Percentiles rank a stretch among this genome's conserved stretches.
phyloP scores from a whole-genome alignment of 1,140 invertebrate genomes.

The Bombus ignitus region DNA sequence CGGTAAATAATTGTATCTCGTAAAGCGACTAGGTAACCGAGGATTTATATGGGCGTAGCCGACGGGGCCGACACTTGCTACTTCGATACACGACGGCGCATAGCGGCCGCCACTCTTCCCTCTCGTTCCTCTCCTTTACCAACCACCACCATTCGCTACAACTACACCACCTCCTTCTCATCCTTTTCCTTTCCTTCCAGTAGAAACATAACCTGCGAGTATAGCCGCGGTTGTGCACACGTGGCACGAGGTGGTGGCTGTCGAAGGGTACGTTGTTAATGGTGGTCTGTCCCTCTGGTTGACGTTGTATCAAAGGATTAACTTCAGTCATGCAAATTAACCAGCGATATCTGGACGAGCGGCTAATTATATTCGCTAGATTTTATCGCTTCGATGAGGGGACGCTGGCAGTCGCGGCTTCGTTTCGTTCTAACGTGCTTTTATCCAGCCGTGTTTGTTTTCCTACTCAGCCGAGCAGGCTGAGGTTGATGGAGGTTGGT shows the following conservation, averaged over 20 bases:
- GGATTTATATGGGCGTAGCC: conserved; percentile 78
- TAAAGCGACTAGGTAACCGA: conserved; percentile 74
- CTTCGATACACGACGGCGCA: conserved; percentile 67
- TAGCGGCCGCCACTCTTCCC: conserved; percentile 49
- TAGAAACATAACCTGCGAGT: conserved; percentile 54
- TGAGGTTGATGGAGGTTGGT: not conserved
- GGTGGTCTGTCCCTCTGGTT: conserved; percentile 14
- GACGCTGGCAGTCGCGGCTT: not conserved
- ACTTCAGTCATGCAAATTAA: conserved; percentile 61
- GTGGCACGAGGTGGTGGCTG: conserved; percentile 46
- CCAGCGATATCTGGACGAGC: conserved; percentile 43
- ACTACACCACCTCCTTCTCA: not conserved
- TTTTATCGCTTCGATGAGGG: conserved; percentile 43
- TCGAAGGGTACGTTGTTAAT: conserved; percentile 13
- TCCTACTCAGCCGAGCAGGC: not conserved
- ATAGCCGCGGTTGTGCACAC: conserved; percentile 41
- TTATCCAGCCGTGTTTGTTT: conserved; percentile 2
- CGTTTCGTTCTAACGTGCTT: not conserved
- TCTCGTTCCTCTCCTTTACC: conserved; percentile 17
- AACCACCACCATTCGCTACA: not conserved
- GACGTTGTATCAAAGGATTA: conserved; percentile 47
- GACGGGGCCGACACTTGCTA: conserved; percentile 74
- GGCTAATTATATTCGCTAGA: conserved; percentile 57
- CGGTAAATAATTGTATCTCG: conserved; percentile 79
- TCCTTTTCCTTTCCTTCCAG: conserved; percentile 54